Evolutionary conservation across 2,113 vertebrate genomes (phyloP), one percentile per base, ranked within the genome.

Genomic region (Corythaeola cristata): DNA sequence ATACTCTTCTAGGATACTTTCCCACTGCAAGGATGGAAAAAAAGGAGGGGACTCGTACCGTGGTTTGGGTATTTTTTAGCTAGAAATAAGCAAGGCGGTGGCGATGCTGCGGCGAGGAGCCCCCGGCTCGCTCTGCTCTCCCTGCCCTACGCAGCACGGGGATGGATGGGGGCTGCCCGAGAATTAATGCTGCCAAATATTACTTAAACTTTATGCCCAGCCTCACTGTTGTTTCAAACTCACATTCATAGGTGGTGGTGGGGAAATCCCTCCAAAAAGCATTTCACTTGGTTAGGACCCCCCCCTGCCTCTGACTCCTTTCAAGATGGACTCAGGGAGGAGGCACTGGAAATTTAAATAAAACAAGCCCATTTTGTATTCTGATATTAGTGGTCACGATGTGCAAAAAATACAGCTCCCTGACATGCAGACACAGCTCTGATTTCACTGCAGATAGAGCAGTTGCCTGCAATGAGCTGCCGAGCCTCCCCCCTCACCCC

Each of bases 1-100:
- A 72, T 98, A 96, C 95, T 99, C 98, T 94, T 99, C 99, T 96
- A 98, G 90, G 41, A 99, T 90, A 55, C 92, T 98, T 94, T 98
- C 99, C 93, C 99, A 98, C 98, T 99, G 98, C 62, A 88, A 96
- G 81, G 89, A 88, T 68, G 53, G 53, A 12, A 85, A 66, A 92
- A 94, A 79, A 94, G 77, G 79, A 85, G 62, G 68, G 74, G 75
- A 85, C 44, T 90, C 30, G 4, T 41, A 12, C 72, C 32, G 60
- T 80, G 28, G 11, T 39, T 6, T 52, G 41, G 41, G 41, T 44
- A 44, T 59, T 33, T 73, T 35, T 32, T 56, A 88, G 47, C 53
- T 37, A 30, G 69, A 52, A 90, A 77, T 35, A 81, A 89, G 71
- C 53, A 67, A 53, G 53, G 35, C 22, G 30, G 49, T 49, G 88